Evolutionary conservation across 2,113 vertebrate species (phyloP).

Genomic region (Dipodomys spectabilis): DNA sequence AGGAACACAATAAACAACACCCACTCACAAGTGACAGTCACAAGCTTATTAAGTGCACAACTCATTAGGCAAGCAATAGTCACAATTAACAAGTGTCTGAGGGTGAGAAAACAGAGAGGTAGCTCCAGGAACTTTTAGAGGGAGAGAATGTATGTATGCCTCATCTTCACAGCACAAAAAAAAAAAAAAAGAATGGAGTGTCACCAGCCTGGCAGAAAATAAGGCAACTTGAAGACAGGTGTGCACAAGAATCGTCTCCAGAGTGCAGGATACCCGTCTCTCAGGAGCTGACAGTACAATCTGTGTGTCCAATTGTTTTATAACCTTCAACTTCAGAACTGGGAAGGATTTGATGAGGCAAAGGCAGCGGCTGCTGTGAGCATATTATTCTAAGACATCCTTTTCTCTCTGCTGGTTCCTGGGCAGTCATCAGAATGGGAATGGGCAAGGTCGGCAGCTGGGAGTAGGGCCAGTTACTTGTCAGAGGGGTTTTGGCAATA

Average conservation of each 20-base stretch:
- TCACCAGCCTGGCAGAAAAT: neutral
- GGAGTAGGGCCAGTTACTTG: conserved; percentile 71
- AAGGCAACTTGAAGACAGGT: neutral
- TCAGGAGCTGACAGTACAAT: neutral
- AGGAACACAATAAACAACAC: neutral
- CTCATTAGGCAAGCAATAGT: neutral
- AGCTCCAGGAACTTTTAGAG: neutral
- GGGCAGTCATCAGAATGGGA: conserved; percentile 30
- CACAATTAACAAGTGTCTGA: neutral
- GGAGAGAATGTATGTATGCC: rapidly evolving
- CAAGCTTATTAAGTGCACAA: neutral
- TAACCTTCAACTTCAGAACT: conserved; percentile 4
- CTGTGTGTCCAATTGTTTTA: neutral
- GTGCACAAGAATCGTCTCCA: neutral
- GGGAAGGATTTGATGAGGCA: neutral
- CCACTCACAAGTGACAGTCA: neutral
- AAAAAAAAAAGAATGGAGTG: neutral
- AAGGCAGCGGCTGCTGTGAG: conserved; percentile 30
- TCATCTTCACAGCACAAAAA: neutral
- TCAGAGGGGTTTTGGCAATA: conserved; percentile 69
- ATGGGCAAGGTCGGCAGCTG: conserved; percentile 46
- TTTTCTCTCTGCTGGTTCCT: neutral
- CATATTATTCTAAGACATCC: neutral
- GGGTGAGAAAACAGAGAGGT: neutral
- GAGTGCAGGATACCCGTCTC: neutral